Base-by-base conservation (phyloP, 1,140 invertebrate genomes). In the Stenopsyche tienmushanensis region DNA sequence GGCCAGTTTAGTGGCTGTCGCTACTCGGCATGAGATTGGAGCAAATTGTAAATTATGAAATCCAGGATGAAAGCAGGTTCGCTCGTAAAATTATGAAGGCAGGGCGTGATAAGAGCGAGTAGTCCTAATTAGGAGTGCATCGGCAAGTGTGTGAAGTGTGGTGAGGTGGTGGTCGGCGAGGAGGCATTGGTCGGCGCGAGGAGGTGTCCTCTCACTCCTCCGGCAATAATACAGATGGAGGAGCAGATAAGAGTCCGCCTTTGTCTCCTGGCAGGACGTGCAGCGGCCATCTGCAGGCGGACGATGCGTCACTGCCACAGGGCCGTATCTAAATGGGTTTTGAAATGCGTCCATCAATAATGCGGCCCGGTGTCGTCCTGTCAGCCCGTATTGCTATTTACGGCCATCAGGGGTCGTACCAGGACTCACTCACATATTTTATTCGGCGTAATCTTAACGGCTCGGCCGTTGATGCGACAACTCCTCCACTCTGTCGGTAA, bases 311-410 rank as follows among this genome's bases (percentile, higher is more conserved):
- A 77, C 72, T 72, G 75, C 73, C 75, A n/a, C n/a, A 73, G 47
- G 53, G 50, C 71, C 66, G 70, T 78, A 78, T 78, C 77, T 78
- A 76, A 76, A 78, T 73, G 74, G 73, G 71, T 70, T 76, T 74
- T 75, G 76, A 76, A 75, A 75, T 72, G 73, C 74, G 73, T 77
- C 75, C 76, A 77, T 78, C 77, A 77, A 77, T 77, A 74, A 75
- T 15, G 72, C 64, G 70, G 71, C 44, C 44, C 44, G 7, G 10
- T 47, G 44, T 47, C 73, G 72, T 72, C 71, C 63, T 72, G 73
- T 72, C 66, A 65, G 60, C 53, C 29, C 47, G 23, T 23, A 23
- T 41, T 18, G 55, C 34, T 42, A 41, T 44, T 58, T 58, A 58
- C 23, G 50, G 23, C 20, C 8, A 5, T 7, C 20, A 20, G 23